These are phyloP conservation scores for Capreolus pygargus DNA, from an alignment of 2,113 vertebrate species.

Conservation along the genomic window DNA sequence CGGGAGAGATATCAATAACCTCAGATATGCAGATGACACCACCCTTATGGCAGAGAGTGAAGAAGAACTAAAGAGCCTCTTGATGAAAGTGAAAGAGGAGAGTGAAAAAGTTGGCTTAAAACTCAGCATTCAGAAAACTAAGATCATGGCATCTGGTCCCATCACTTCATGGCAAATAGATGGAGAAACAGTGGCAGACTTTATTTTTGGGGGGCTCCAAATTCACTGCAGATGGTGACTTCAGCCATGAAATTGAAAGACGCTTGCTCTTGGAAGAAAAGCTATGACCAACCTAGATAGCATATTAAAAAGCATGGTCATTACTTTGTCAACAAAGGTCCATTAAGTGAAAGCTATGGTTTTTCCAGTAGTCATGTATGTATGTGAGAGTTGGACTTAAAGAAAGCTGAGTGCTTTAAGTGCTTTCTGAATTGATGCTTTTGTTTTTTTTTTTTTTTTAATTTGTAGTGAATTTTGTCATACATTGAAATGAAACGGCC, in stretches of 20 bases:
- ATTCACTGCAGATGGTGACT: background rate
- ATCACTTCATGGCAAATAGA: background rate
- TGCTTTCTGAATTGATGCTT: too few relatives aligned
- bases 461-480: too few relatives aligned
- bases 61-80: background rate
- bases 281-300: background rate
- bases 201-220: fast-evolving
- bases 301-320: background rate
- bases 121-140: background rate
- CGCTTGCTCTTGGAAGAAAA: background rate
- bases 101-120: background rate
- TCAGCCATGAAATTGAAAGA: background rate
- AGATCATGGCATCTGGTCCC: background rate
- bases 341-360: background rate
- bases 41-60: background rate
- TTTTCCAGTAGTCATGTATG: background rate
- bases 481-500: too few relatives aligned
- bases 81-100: background rate
- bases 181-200: background rate
- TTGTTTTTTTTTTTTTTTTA: too few relatives aligned
- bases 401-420: background rate
- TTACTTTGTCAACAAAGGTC: background rate
- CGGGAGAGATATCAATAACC: too few relatives aligned
- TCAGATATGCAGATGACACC: too few relatives aligned
- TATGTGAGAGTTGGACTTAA: background rate